These are phyloP conservation scores for Cotesia vestalis DNA, from an alignment of 1,140 invertebrate species.

Conservation along the genomic window DNA sequence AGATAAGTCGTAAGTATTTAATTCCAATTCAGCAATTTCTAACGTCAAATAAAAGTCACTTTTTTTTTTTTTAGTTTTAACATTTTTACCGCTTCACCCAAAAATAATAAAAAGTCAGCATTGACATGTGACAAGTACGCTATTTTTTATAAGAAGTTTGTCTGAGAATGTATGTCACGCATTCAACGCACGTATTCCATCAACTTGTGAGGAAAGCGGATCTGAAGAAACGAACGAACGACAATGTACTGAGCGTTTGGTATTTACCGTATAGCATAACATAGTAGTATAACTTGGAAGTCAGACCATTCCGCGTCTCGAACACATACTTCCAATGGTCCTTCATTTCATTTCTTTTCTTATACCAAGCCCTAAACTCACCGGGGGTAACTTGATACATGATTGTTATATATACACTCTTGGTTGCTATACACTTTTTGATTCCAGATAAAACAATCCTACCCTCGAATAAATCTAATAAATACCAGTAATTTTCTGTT, in stretches of 20 bases:
- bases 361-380: slow-evolving; percentile 6
- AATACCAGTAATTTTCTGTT: no score
- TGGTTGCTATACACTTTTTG: background rate
- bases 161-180: slow-evolving; percentile 11
- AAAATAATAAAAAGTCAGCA: background rate
- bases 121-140: slow-evolving; percentile 7
- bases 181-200: slow-evolving; percentile 41
- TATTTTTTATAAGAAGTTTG: slow-evolving; percentile 1
- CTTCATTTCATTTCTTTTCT: background rate
- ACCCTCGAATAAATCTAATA: background rate
- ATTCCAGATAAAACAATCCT: background rate
- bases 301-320: slow-evolving; percentile 9
- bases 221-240: slow-evolving; percentile 18
- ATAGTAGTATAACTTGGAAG: slow-evolving; percentile 12
- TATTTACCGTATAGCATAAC: background rate
- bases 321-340: slow-evolving; percentile 25
- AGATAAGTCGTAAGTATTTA: no score
- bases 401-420: background rate
- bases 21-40: no score
- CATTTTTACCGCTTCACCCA: background rate
- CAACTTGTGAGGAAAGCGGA: slow-evolving; percentile 29
- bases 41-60: slow-evolving; percentile 1
- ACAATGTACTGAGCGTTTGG: slow-evolving; percentile 2
- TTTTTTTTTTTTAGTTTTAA: background rate
- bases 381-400: background rate